Conservation (phyloP, 2,797 vertebrate species). For the Epinephelus awoara region DNA sequence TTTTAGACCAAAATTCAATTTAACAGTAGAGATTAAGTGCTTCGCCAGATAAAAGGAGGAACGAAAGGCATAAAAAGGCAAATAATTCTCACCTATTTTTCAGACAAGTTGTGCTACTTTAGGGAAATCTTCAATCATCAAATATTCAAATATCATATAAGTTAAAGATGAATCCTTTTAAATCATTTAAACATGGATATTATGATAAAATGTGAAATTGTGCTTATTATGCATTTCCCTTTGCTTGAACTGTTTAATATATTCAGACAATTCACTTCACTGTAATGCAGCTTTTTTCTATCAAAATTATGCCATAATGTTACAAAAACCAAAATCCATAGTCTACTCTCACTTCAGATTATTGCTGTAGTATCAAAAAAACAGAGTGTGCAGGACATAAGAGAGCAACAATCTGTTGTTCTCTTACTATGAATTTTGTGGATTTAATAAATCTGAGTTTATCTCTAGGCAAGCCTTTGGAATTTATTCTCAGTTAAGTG, state of each 20-base stretch:
- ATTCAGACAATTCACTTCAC: neutral
- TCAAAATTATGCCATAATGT: neutral
- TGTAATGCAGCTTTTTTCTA: neutral
- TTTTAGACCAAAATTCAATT: slow-evolving; percentile 12
- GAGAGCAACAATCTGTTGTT: neutral
- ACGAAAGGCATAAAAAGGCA: neutral
- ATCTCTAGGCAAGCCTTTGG: neutral
- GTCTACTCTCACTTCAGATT: neutral
- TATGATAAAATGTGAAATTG: too few species aligned
- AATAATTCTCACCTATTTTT: neutral
- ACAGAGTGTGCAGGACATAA: neutral
- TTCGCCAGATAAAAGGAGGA: slow-evolving; percentile 33
- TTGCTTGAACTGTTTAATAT: too few species aligned
- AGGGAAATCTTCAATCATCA: neutral
- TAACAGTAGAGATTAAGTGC: slow-evolving; percentile 62
- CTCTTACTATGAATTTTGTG: neutral
- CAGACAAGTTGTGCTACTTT: slow-evolving; percentile 13
- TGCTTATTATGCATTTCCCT: too few species aligned
- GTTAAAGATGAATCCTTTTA: neutral
- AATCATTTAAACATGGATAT: neutral
- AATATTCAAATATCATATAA: slow-evolving; percentile 5
- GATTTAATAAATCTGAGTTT: neutral
- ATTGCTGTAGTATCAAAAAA: neutral
- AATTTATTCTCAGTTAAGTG: slow-evolving; percentile 40
- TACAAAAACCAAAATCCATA: neutral